Base-by-base conservation (phyloP, 2,797 vertebrate species). In the Pangasius krempfi region DNA sequence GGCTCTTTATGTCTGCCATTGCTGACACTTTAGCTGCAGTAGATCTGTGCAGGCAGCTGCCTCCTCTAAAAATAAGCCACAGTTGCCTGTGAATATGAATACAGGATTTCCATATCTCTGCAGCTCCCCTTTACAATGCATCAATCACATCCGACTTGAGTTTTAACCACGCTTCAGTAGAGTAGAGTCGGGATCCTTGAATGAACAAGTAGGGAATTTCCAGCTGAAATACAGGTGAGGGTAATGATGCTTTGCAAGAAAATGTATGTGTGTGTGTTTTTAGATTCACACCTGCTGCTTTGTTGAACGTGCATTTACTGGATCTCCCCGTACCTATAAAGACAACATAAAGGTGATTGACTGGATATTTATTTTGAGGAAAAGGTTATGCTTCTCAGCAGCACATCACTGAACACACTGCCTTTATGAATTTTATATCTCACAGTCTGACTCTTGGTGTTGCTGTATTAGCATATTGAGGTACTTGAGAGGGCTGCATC, bases 1-100 rank as follows among this genome's bases (percentile, higher is more conserved):
- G 79, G 44, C 72, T 52, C 52, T 89, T 86, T 44, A 85, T 89
- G 89, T 86, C 80, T 64, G 78, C 81, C 52, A n/a, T 66, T n/a
- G 70, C 85, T 90, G 84, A 89, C 87, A 88, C 89, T 89, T 89
- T 79, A 70, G 88, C 56, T 68, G 79, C 86, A 86, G 62, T 87
- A 84, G 85, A 68, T 87, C 76, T 78, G 82, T 83, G 47, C 76
- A 81, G 47, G 83, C 87, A 92, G 88, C 85, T 72, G 88, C 30
- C 78, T 82, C 54, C 64, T 86, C 84, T 92, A 92, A 91, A 92
- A 90, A 92, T 91, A 91, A 89, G 76, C 86, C 58, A 40, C 2
- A 62, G 68, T 84, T 40, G 90, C 87, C 87, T 87, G 64, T 87
- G 88, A 92, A 88, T 88, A 90, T 86, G 91, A 88, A 89, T 84